Conservation (phyloP, 2,797 vertebrate species). For the Tapirus indicus region DNA sequence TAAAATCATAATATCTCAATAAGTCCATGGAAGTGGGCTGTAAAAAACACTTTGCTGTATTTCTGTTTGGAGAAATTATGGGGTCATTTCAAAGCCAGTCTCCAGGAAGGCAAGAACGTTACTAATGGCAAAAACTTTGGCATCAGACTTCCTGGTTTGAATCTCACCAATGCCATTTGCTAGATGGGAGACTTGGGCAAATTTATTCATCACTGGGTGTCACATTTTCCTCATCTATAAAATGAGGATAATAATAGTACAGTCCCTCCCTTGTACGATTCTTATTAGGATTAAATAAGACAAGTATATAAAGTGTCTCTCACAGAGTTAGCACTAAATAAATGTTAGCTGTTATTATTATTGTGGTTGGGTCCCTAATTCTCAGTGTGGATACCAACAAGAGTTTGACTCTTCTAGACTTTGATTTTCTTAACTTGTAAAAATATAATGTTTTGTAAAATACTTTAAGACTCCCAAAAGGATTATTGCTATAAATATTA, state of each 20-base stretch:
- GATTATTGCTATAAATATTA: neutral
- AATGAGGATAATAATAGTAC: neutral
- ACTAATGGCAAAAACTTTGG: neutral
- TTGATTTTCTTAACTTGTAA: constrained; percentile 40
- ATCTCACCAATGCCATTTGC: neutral
- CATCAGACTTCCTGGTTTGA: neutral
- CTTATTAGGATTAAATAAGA: constrained; percentile 32
- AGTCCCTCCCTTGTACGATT: neutral
- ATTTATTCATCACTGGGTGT: neutral
- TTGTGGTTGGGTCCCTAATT: neutral
- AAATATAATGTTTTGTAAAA: constrained; percentile 54
- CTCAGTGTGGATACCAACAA: neutral
- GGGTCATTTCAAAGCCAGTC: neutral
- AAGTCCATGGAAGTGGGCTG: neutral
- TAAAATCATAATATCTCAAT: constrained; percentile 51
- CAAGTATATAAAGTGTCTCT: neutral
- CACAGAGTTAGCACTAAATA: neutral
- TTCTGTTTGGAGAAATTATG: neutral
- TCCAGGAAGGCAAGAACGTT: neutral
- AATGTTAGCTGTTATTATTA: neutral
- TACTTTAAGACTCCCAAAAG: neutral
- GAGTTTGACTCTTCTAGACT: neutral
- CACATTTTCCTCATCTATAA: neutral
- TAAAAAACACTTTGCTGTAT: neutral
- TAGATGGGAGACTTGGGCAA: neutral